A percentile compares a stretch with the other conserved stretches of the same genome.
phyloP scores from a whole-genome alignment of 1,140 invertebrate species.

The Camponotus floridanus region DNA sequence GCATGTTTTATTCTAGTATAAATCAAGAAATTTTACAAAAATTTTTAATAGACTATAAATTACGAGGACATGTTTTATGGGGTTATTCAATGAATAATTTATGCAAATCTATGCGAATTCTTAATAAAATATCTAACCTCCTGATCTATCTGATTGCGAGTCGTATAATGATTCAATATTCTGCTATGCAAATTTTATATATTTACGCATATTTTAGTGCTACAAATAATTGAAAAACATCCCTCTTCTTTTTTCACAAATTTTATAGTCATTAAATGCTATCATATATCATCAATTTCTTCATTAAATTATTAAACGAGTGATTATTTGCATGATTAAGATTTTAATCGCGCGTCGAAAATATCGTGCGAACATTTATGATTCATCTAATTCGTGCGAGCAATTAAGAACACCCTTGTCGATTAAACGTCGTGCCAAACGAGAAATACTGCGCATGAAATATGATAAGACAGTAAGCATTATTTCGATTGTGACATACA shows the following conservation, averaged over 20 bases:
- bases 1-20: slow-evolving; percentile 7
- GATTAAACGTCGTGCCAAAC: not conserved
- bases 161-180: not conserved
- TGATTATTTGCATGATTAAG: not conserved
- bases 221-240: slow-evolving; percentile 19
- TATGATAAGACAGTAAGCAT: not conserved
- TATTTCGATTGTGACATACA: not conserved
- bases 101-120: slow-evolving; percentile 46
- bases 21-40: not conserved
- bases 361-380: not conserved
- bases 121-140: not conserved
- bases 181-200: slow-evolving; percentile 7
- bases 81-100: slow-evolving; percentile 30
- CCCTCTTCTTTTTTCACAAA: not conserved
- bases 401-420: not conserved
- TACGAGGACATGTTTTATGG: not conserved
- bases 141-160: not conserved
- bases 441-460: not conserved
- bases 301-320: not conserved
- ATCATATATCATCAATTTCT: slow-evolving; percentile 10
- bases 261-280: not conserved
- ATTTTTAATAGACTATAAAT: slow-evolving; percentile 11
- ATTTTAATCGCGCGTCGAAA: too few relatives aligned
- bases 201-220: not conserved
- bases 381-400: not conserved